These are phyloP conservation scores for Hapalemur alaotrensis DNA, from an alignment of 2,797 vertebrate species.

Conservation along the genomic window DNA sequence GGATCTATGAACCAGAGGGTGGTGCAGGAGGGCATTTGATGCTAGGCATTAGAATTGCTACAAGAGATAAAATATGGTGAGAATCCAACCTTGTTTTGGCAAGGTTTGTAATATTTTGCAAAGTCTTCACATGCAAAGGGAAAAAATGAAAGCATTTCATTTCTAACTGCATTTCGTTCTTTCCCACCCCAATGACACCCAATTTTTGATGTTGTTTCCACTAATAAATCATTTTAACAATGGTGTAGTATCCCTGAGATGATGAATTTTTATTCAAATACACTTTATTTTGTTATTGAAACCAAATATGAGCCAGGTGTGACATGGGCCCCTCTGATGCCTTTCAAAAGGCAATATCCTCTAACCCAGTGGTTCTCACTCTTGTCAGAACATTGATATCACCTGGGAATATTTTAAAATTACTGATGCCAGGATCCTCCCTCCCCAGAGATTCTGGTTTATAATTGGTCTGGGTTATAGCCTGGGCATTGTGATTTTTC, in stretches of 20 bases:
- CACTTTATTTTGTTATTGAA: not conserved
- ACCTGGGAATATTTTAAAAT: not conserved
- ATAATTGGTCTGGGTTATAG: not conserved
- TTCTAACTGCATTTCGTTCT: not conserved
- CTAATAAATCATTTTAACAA: not conserved
- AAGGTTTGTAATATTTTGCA: slow-evolving; percentile 11
- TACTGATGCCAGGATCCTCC: not conserved
- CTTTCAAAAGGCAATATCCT: not conserved
- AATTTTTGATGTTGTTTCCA: not conserved
- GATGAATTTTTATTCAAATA: not conserved
- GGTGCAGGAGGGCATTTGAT: not conserved
- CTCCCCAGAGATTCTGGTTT: not conserved
- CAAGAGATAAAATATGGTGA: not conserved
- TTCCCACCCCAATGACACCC: not conserved
- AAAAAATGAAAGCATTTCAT: slow-evolving; percentile 1
- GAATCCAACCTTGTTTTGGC: not conserved
- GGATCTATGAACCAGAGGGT: slow-evolving; percentile 39
- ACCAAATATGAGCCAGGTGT: not conserved
- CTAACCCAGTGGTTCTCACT: not conserved
- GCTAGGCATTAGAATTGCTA: not conserved
- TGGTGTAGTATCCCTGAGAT: not conserved
- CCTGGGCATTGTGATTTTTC: not conserved
- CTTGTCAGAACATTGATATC: not conserved
- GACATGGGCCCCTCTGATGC: not conserved
- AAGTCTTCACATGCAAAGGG: not conserved